phyloP scores from a whole-genome alignment of 2,888 invertebrate genomes.

The Autographa gamma region DNA sequence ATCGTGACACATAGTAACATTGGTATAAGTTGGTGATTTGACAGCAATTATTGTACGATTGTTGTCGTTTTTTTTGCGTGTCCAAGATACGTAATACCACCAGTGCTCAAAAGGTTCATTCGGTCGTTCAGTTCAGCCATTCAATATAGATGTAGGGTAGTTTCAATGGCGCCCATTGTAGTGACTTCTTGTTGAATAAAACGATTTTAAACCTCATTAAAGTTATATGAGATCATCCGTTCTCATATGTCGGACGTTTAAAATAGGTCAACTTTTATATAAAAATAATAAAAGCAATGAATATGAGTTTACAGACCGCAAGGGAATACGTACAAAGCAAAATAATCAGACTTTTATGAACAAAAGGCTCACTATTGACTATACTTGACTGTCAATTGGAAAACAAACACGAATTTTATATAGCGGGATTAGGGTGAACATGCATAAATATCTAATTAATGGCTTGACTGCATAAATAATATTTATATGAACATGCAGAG shows the following conservation, averaged over 20 bases:
- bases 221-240: constrained; percentile 40
- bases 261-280: constrained; percentile 27
- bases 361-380: too few species aligned
- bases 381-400: too few species aligned
- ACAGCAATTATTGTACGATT: not conserved
- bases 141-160: constrained; percentile 51
- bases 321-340: too few species aligned
- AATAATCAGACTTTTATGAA: too few species aligned
- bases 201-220: constrained; percentile 32
- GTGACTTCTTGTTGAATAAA: constrained; percentile 34
- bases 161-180: constrained; percentile 55
- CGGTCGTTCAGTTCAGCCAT: constrained; percentile 46
- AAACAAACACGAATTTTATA: too few species aligned
- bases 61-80: not conserved
- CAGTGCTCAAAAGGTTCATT: constrained; percentile 51
- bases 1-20: too few species aligned
- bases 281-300: constrained; percentile 19
- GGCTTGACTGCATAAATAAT: too few species aligned
- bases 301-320: too few species aligned
- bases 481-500: too few species aligned
- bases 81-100: not conserved
- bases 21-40: too few species aligned
- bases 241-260: constrained; percentile 25
- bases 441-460: too few species aligned
- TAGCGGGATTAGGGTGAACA: too few species aligned